A percentile compares a stretch with the other conserved stretches of the same genome.
These are phyloP conservation scores for Euclidia mi DNA, from an alignment of 2,888 invertebrate genomes.

Conservation along the genomic window DNA sequence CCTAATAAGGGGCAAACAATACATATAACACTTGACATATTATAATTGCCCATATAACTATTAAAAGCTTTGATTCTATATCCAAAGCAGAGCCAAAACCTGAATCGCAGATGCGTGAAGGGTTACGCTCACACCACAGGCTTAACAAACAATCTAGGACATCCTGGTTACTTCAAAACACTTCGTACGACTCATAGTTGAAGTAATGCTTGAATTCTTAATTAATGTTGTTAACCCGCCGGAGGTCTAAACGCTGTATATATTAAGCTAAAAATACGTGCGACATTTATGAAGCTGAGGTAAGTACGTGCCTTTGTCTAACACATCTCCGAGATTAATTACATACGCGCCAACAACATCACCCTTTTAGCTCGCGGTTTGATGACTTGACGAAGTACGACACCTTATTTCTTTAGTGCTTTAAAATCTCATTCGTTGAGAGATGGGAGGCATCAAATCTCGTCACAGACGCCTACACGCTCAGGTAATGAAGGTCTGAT, in stretches of 20 bases:
- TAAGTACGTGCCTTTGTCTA: slow-evolving; percentile 36
- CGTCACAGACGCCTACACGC: slow-evolving; percentile 42
- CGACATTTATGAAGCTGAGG: slow-evolving; percentile 22
- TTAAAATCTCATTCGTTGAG: slow-evolving; percentile 51
- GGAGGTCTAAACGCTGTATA: slow-evolving; percentile 8
- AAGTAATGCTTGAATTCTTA: background rate
- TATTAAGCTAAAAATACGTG: slow-evolving; percentile 6
- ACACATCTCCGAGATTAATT: slow-evolving; percentile 53
- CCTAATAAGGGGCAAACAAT: too few relatives aligned
- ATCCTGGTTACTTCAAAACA: too few relatives aligned
- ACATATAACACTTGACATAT: too few relatives aligned
- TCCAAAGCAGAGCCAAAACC: too few relatives aligned
- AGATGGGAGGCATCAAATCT: slow-evolving; percentile 45
- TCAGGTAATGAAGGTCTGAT: slow-evolving; percentile 58
- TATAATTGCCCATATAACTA: too few relatives aligned
- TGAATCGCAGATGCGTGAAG: too few relatives aligned
- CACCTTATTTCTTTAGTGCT: slow-evolving; percentile 45
- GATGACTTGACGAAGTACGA: slow-evolving; percentile 48
- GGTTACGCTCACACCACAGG: too few relatives aligned
- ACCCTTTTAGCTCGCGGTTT: slow-evolving; percentile 51
- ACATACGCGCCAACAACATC: slow-evolving; percentile 41
- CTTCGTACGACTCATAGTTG: background rate
- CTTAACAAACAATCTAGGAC: too few relatives aligned
- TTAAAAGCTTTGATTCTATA: too few relatives aligned
- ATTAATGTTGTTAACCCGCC: background rate